Evolutionary conservation across 2,113 vertebrate species (phyloP), one percentile per base, ranked within the genome.

Genomic region (Centrocercus urophasianus): DNA sequence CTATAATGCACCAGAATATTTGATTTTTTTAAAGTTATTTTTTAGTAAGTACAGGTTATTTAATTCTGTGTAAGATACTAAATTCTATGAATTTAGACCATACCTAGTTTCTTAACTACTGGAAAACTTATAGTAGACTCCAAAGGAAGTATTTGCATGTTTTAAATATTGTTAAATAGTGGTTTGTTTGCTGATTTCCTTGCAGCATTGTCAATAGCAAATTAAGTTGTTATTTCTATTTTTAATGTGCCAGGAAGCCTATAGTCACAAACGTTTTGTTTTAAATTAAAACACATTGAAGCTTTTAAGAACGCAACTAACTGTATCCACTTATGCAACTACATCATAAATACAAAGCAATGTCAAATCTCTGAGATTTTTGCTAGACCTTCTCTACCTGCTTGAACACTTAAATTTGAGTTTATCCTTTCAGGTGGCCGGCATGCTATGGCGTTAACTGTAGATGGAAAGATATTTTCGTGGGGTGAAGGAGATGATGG

Each of bases 401-500:
- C 20, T 81, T 72, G 65, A 45, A 40, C 86, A 14, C 52, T 3
- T 21, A 13, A 52, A 78, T 54, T 47, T 63, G 6, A 45, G 3
- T 94, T 88, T 94, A 20, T 10, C 6, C 70, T 64, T 97, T 12
- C 60, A 99, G 98, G 99, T 65, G 99, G 99, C 5, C 98, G 99
- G n/a, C 99, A 99, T 27, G 99, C 99, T 77, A 99, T 99, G 96
- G 99, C 99, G 25, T 96, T 99, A 93, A 99, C 99, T 11, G 99
- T 99, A 60, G 99, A 99, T 16, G 99, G 99, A n/a, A 99, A 99
- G 71, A 98, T 99, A 3, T 99, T 99, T 93, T 99, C 99, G 1
- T 99, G 99, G 99, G 99, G 99, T 17, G 99, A 99, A 98, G 99
- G 99, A 86, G 99, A 99, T 34, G 99, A 99, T 64, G 99, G 99